These are phyloP conservation scores for Trichonephila clavipes DNA, from an alignment of 1,140 invertebrate genomes.

Conservation along the genomic window DNA sequence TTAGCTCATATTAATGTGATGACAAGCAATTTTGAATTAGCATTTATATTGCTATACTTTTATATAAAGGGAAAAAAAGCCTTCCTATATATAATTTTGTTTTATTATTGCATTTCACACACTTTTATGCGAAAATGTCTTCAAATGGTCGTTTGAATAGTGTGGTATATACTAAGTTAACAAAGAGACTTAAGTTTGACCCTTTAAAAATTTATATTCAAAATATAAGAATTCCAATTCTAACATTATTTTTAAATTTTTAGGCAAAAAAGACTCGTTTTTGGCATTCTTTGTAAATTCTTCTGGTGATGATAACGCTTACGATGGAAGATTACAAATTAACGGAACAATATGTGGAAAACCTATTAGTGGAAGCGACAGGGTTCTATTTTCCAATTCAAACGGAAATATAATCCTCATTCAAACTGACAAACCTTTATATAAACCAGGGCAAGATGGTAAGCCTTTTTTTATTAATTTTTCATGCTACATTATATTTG, in stretches of 20 bases:
- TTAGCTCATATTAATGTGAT: too few species aligned
- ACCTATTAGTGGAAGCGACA: slow-evolving; percentile 81
- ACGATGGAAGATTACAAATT: slow-evolving; percentile 83
- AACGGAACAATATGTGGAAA: slow-evolving; percentile 82
- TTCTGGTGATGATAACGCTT: slow-evolving; percentile 79
- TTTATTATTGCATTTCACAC: too few species aligned
- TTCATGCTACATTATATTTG: too few species aligned
- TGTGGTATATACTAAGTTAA: too few species aligned
- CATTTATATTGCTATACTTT: too few species aligned
- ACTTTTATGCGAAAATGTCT: too few species aligned
- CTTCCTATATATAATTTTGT: too few species aligned
- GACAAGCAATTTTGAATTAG: too few species aligned
- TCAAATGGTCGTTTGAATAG: too few species aligned
- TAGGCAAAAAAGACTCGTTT: slow-evolving; percentile 79
- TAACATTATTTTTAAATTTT: neutral
- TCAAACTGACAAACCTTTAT: slow-evolving; percentile 84
- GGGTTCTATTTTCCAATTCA: slow-evolving; percentile 80
- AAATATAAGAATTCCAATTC: too few species aligned
- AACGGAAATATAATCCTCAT: slow-evolving; percentile 80
- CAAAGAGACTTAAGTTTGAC: too few species aligned
- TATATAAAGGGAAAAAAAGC: too few species aligned
- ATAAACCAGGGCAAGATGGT: slow-evolving; percentile 84
- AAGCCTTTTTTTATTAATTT: neutral
- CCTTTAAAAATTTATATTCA: neutral
- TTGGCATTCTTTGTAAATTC: slow-evolving; percentile 80